Evolutionary conservation across 2,113 vertebrate genomes (phyloP).

Genomic region (Pteruthius melanotis): DNA sequence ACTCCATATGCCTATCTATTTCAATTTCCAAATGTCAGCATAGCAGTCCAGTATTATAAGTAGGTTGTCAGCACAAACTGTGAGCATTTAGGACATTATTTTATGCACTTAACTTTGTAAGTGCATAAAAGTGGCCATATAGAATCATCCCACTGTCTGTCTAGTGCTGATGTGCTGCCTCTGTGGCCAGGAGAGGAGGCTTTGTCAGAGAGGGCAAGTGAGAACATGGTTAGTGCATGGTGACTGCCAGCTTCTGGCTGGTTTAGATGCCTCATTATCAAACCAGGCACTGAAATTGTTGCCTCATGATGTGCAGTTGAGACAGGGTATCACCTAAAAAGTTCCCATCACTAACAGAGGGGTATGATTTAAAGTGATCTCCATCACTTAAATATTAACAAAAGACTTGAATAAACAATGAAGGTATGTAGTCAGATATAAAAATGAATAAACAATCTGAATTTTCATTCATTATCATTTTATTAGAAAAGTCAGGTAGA

Average conservation of each 20-base stretch:
- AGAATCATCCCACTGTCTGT: neutral
- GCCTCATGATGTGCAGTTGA: neutral
- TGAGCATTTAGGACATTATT: neutral
- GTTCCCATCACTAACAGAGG: neutral
- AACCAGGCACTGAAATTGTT: neutral
- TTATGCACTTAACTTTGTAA: neutral
- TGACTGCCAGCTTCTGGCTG: neutral
- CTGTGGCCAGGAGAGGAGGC: neutral
- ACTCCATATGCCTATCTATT: neutral
- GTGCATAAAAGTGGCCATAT: neutral
- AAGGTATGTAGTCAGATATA: neutral
- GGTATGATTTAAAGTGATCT: neutral
- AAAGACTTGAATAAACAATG: neutral
- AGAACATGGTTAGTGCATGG: neutral
- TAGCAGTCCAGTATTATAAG: neutral
- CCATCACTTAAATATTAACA: neutral
- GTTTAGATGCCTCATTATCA: neutral
- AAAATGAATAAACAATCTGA: neutral
- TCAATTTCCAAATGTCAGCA: neutral
- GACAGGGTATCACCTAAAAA: rapidly evolving
- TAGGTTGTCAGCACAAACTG: neutral
- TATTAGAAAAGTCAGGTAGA: neutral
- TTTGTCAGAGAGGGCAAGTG: neutral
- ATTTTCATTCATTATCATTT: neutral
- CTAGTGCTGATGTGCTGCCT: neutral